Percentiles rank a stretch among this genome's conserved stretches.
Evolutionary conservation across 2,888 invertebrate genomes (phyloP).

Genomic region (Junonia oenone): DNA sequence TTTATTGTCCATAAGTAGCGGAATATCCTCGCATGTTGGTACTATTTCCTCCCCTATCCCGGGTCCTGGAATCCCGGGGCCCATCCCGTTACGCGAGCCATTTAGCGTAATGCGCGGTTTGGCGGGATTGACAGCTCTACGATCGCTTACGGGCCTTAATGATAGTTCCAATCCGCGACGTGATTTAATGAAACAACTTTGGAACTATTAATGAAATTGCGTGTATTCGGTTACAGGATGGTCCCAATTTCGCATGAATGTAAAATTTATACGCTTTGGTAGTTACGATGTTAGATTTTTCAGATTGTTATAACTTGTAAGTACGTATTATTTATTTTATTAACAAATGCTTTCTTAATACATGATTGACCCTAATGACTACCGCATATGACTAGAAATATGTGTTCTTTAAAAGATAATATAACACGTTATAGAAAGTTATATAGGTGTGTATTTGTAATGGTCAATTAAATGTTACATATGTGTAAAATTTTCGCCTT

Average conservation of each 20-base stretch:
- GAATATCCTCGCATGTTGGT: conserved; percentile 46
- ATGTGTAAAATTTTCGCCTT: background rate
- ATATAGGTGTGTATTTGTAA: too few relatives aligned
- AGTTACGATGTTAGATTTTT: background rate
- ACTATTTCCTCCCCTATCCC: conserved; percentile 63
- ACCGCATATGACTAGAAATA: too few relatives aligned
- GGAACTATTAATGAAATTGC: conserved; percentile 27
- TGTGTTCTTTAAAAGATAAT: too few relatives aligned
- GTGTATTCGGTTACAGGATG: background rate
- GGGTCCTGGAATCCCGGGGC: conserved; percentile 35
- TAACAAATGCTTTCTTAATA: too few relatives aligned
- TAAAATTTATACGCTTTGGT: background rate
- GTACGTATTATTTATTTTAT: too few relatives aligned
- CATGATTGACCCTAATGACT: too few relatives aligned
- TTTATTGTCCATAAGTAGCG: conserved; percentile 71
- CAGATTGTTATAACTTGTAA: too few relatives aligned
- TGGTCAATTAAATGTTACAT: background rate
- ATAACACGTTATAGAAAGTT: too few relatives aligned
- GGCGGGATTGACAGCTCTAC: conserved; percentile 63
- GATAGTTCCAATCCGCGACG: conserved; percentile 50
- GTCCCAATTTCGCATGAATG: background rate
- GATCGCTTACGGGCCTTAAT: conserved; percentile 47
- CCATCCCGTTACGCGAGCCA: conserved; percentile 67
- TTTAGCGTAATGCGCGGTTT: conserved; percentile 76
- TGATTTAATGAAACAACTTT: conserved; percentile 48